phyloP scores from a whole-genome alignment of 2,888 invertebrate genomes.

The Thereva unica region DNA sequence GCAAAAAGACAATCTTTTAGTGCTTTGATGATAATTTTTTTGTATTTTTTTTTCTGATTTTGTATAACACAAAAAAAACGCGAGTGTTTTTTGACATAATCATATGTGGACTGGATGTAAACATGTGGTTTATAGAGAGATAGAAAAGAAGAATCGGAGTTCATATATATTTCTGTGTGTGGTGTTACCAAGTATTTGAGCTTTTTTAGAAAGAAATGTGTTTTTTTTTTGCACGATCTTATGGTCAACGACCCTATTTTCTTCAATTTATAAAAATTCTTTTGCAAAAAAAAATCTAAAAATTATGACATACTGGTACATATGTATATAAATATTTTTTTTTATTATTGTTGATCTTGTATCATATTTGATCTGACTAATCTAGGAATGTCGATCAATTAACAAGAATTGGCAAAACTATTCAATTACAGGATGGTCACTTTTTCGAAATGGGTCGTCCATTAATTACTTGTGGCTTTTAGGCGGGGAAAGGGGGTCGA shows the following conservation, averaged over 20 bases:
- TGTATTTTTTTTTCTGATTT: too few relatives aligned
- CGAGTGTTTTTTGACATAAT: slow-evolving; percentile 18
- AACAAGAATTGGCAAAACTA: too few relatives aligned
- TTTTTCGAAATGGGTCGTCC: too few relatives aligned
- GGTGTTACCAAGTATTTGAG: slow-evolving; percentile 37
- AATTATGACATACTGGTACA: too few relatives aligned
- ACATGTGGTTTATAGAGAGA: slow-evolving; percentile 5
- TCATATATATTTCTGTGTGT: slow-evolving; percentile 20
- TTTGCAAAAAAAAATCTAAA: too few relatives aligned
- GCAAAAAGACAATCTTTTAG: neutral
- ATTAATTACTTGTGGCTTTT: too few relatives aligned
- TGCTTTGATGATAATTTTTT: slow-evolving; percentile 5
- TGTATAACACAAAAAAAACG: slow-evolving; percentile 2
- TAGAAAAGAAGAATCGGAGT: slow-evolving; percentile 1
- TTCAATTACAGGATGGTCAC: too few relatives aligned
- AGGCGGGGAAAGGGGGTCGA: too few relatives aligned
- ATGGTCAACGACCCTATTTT: slow-evolving; percentile 24
- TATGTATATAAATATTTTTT: too few relatives aligned
- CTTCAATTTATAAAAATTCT: neutral
- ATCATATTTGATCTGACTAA: too few relatives aligned
- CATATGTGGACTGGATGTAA: slow-evolving; percentile 17
- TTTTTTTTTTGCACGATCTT: slow-evolving; percentile 12
- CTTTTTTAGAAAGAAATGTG: slow-evolving; percentile 10
- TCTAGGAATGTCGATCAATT: too few relatives aligned
- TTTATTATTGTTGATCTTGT: too few relatives aligned